Conservation (phyloP, 2,797 vertebrate species). For the Ctenopoma kingsleyae region DNA sequence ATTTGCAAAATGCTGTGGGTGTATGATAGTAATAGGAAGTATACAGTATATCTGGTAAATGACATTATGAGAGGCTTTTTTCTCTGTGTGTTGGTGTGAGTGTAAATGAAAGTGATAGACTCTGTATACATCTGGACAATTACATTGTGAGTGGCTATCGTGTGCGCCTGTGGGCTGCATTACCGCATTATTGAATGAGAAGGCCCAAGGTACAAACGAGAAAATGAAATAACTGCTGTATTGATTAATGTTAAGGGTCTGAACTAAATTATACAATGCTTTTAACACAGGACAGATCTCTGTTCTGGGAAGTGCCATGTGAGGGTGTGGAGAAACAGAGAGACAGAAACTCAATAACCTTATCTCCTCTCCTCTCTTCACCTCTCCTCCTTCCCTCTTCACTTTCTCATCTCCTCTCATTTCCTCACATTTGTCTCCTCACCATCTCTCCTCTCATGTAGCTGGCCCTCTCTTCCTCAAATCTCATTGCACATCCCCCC, state of each 20-base stretch:
- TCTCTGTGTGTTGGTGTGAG: constrained; percentile 46
- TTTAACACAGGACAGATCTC: constrained; percentile 75
- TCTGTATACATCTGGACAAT: constrained; percentile 62
- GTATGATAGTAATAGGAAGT: constrained; percentile 24
- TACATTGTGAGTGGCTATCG: constrained; percentile 57
- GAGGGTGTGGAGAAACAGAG: constrained; percentile 43
- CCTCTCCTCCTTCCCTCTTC: constrained; percentile 53
- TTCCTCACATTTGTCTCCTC: constrained; percentile 74
- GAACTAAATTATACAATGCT: constrained; percentile 78
- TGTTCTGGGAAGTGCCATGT: constrained; percentile 66
- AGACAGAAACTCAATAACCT: constrained; percentile 82
- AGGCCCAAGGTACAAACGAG: constrained; percentile 70
- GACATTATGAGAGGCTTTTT: constrained; percentile 56
- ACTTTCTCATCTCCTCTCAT: constrained; percentile 74
- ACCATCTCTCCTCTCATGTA: constrained; percentile 38
- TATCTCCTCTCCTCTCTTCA: constrained; percentile 73
- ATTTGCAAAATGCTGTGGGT: constrained; percentile 10
- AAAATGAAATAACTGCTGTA: constrained; percentile 81
- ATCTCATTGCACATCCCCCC: constrained; percentile 49
- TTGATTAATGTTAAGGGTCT: constrained; percentile 80
- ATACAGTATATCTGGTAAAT: constrained; percentile 33
- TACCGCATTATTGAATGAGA: constrained; percentile 73
- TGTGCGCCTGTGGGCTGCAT: constrained; percentile 47
- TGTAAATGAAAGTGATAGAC: constrained; percentile 57
- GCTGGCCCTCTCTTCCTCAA: constrained; percentile 6